Percentiles rank a stretch among this genome's conserved stretches.
Evolutionary conservation across 2,888 invertebrate species (phyloP).

Genomic region (Rhagium mordax): DNA sequence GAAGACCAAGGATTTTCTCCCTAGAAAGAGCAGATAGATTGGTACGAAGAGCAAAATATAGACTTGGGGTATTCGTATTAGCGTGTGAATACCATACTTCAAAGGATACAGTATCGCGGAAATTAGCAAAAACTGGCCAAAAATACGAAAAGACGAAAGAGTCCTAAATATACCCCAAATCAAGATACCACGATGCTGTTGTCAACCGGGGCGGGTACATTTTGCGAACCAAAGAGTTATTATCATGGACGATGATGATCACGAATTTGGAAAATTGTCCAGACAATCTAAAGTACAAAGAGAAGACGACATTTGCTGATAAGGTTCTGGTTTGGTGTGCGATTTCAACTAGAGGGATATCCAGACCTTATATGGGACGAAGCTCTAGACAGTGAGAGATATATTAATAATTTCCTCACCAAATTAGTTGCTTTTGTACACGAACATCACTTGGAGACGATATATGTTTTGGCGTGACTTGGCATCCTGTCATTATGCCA

Average conservation of each 20-base stretch:
- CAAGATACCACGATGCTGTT: neutral
- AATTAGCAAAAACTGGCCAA: neutral
- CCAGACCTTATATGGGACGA: neutral
- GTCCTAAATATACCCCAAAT: neutral
- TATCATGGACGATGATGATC: constrained; percentile 22
- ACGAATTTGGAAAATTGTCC: constrained; percentile 21
- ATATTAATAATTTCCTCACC: no score
- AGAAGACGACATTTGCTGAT: constrained; percentile 31
- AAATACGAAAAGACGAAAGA: neutral
- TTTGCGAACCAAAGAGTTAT: neutral
- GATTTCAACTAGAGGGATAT: constrained; percentile 24
- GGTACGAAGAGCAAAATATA: neutral
- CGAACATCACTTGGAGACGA: no score
- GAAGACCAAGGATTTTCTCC: neutral
- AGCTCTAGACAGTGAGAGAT: no score
- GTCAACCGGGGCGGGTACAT: neutral
- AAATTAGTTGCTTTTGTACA: no score
- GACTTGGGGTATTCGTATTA: no score
- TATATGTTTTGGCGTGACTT: no score
- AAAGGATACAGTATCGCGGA: neutral
- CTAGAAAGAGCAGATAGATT: neutral
- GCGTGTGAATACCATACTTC: no score
- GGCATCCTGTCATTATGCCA: no score
- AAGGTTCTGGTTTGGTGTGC: constrained; percentile 32
- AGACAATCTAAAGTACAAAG: constrained; percentile 29